Percentiles rank a stretch among this genome's conserved stretches.
These are phyloP conservation scores for Dufourea novaeangliae DNA, from an alignment of 1,140 invertebrate genomes.

Conservation along the genomic window DNA sequence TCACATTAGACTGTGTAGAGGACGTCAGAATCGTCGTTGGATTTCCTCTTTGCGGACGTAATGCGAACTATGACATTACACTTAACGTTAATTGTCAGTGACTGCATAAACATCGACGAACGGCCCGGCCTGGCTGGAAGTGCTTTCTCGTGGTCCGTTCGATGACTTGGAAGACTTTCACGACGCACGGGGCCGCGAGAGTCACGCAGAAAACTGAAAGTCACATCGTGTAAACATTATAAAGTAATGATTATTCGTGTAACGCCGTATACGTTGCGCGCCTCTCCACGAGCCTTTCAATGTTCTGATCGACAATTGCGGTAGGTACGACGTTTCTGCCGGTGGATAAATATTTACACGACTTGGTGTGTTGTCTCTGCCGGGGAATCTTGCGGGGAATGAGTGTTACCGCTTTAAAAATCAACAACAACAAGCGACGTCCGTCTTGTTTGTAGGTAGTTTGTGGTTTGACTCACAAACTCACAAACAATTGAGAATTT, in stretches of 20 bases:
- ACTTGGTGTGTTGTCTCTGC: not conserved
- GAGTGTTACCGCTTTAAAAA: not conserved
- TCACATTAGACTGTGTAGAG: not conserved
- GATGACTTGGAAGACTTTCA: conserved; percentile 58
- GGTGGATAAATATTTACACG: conserved; percentile 30
- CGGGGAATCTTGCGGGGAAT: not conserved
- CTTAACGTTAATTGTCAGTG: conserved; percentile 28
- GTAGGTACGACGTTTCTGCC: not conserved
- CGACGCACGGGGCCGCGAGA: conserved; percentile 18
- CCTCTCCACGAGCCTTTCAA: conserved; percentile 7
- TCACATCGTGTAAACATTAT: conserved; percentile 51
- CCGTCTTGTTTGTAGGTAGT: not conserved
- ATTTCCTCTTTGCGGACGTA: conserved; percentile 6
- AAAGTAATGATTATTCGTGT: conserved; percentile 42
- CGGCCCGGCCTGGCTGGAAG: conserved; percentile 8
- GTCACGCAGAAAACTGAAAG: conserved; percentile 55
- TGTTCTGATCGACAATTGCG: conserved; percentile 13
- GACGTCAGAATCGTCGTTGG: not conserved
- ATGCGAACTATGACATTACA: conserved; percentile 34
- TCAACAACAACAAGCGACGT: not conserved
- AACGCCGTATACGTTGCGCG: conserved; percentile 6
- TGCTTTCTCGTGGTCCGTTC: conserved; percentile 52
- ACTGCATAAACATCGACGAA: conserved; percentile 52
- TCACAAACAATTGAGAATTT: no score
- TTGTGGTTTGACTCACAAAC: no score